These are phyloP conservation scores for Amblyteles armatorius DNA, from an alignment of 2,888 invertebrate genomes.

Conservation along the genomic window DNA sequence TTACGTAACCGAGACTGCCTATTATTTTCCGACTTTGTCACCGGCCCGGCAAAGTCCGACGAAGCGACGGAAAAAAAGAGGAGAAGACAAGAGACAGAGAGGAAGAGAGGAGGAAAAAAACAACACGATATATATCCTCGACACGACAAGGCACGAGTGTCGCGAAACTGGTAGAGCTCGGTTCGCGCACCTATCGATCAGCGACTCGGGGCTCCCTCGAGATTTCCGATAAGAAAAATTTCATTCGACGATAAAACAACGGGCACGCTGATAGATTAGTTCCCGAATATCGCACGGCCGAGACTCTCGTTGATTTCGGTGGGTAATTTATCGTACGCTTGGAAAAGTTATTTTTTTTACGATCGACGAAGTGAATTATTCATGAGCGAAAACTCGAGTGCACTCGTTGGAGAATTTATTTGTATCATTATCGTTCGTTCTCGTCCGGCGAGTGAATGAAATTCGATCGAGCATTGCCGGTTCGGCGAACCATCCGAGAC, in stretches of 20 bases:
- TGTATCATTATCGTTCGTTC: not conserved
- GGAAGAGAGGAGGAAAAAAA: conserved; percentile 22
- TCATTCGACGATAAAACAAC: conserved; percentile 38
- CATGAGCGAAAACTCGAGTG: conserved; percentile 7
- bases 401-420: not conserved
- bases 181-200: conserved; percentile 58
- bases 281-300: conserved; percentile 4
- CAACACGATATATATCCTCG: conserved; percentile 13
- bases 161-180: conserved; percentile 31
- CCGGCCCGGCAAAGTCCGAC: conserved; percentile 73
- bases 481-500: conserved; percentile 48
- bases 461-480: conserved; percentile 6
- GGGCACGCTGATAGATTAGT: conserved; percentile 38
- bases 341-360: conserved; percentile 14
- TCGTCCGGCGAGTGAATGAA: not conserved
- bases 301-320: not conserved
- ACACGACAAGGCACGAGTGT: conserved; percentile 16
- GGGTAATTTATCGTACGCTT: not conserved
- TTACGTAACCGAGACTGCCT: conserved; percentile 77
- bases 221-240: conserved; percentile 26
- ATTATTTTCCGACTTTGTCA: conserved; percentile 79
- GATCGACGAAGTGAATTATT: conserved; percentile 31
- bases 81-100: conserved; percentile 12
- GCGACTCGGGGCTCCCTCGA: conserved; percentile 2
- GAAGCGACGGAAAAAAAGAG: conserved; percentile 58